Percentiles rank a stretch among this genome's conserved stretches.
phyloP scores from a whole-genome alignment of 1,140 invertebrate genomes.

The Idris sp. region DNA sequence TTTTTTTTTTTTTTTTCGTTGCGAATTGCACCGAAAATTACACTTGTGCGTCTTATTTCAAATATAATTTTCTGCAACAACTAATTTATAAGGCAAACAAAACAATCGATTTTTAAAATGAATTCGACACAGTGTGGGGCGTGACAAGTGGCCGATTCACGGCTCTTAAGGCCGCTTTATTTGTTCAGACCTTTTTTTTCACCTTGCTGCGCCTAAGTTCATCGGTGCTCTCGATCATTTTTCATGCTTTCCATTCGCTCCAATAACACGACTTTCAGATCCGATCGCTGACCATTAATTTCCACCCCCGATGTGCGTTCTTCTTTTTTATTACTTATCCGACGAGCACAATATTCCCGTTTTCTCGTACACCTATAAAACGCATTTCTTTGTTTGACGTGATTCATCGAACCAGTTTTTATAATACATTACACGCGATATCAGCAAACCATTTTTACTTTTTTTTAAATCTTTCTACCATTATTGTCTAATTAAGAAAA shows the following conservation, averaged over 20 bases:
- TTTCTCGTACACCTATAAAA: conserved; percentile 34
- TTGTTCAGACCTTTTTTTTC: conserved; percentile 8
- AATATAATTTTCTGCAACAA: conserved; percentile 75
- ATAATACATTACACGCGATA: conserved; percentile 52
- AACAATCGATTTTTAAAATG: conserved; percentile 54
- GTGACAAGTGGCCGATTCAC: conserved; percentile 26
- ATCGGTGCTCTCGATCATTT: conserved; percentile 37
- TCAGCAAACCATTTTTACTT: conserved; percentile 33
- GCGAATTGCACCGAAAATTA: conserved; percentile 71
- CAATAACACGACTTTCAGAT: conserved; percentile 59
- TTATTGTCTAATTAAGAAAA: no score
- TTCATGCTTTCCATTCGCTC: conserved; percentile 47
- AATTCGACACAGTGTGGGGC: conserved; percentile 46
- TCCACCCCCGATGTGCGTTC: conserved; percentile 24
- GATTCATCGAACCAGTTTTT: conserved; percentile 58
- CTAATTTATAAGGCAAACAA: conserved; percentile 77
- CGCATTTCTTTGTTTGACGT: conserved; percentile 58
- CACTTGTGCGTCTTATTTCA: conserved; percentile 73
- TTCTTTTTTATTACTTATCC: conserved; percentile 60
- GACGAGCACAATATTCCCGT: conserved; percentile 34
- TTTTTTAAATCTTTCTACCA: no score
- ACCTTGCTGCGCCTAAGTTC: conserved; percentile 13
- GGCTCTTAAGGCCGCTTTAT: conserved; percentile 26
- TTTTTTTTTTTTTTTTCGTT: no score
- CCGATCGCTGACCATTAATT: conserved; percentile 60